Evolutionary conservation across 2,113 vertebrate species (phyloP).

Genomic region (Anthoscopus minutus): DNA sequence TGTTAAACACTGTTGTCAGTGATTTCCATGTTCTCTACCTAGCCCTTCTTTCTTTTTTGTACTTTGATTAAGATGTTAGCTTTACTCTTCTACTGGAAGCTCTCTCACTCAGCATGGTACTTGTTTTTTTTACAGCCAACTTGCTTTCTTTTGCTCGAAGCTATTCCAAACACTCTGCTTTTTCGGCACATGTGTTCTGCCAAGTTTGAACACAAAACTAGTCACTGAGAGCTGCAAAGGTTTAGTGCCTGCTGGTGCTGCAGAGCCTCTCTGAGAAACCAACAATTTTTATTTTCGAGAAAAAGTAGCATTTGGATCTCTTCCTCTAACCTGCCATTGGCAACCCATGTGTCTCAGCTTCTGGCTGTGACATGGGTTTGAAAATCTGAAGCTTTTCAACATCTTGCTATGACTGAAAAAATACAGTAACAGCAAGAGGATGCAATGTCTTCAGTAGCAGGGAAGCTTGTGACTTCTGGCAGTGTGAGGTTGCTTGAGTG

Average conservation of each 20-base stretch:
- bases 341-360: neutral
- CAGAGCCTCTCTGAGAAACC: neutral
- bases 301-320: neutral
- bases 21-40: neutral
- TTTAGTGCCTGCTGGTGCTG: neutral
- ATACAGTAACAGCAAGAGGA: neutral
- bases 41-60: neutral
- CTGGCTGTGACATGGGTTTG: neutral
- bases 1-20: neutral
- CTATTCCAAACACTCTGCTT: neutral
- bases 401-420: neutral
- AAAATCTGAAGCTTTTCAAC: neutral
- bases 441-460: rapidly evolving
- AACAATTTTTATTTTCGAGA: neutral
- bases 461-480: neutral
- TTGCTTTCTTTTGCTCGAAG: neutral
- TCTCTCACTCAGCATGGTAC: neutral
- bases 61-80: neutral
- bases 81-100: neutral
- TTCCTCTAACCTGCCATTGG: neutral
- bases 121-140: neutral
- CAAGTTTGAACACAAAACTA: neutral
- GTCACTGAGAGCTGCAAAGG: neutral
- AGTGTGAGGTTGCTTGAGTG: neutral
- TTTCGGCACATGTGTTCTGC: neutral